These are phyloP conservation scores for Psittacula echo DNA, from an alignment of 2,797 vertebrate species.

Conservation along the genomic window DNA sequence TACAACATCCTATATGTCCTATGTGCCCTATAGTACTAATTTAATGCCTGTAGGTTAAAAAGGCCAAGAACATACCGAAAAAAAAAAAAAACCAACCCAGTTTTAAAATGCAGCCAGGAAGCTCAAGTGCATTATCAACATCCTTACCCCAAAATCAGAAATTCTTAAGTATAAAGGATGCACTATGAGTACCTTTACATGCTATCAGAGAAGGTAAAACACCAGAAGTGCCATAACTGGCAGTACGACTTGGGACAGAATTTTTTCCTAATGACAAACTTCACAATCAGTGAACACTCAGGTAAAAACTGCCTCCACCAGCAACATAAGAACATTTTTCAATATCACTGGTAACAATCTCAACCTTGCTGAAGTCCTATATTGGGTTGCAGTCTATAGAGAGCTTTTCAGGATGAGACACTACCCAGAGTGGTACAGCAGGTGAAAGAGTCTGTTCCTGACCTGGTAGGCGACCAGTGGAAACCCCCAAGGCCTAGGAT, in stretches of 20 bases:
- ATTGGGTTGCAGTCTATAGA: neutral
- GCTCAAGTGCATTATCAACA: neutral
- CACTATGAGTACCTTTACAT: neutral
- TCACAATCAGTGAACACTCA: neutral
- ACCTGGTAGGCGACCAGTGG: neutral
- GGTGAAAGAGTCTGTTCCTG: neutral
- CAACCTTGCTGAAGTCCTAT: neutral
- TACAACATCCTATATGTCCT: neutral
- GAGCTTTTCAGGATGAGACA: neutral
- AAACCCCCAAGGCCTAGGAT: neutral
- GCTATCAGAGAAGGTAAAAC: neutral
- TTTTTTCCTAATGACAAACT: neutral
- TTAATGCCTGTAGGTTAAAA: neutral
- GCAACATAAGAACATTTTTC: neutral
- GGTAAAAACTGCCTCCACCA: neutral
- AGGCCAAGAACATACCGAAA: neutral
- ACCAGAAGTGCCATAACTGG: neutral
- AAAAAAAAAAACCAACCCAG: neutral
- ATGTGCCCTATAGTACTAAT: neutral
- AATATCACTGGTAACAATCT: accelerated
- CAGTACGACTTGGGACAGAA: neutral
- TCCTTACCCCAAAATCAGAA: neutral
- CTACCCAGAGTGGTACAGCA: neutral
- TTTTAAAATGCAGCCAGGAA: neutral
- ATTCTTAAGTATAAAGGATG: neutral